Base-by-base conservation (phyloP, 2,797 vertebrate species). In the Percopsis omiscomaycus region DNA sequence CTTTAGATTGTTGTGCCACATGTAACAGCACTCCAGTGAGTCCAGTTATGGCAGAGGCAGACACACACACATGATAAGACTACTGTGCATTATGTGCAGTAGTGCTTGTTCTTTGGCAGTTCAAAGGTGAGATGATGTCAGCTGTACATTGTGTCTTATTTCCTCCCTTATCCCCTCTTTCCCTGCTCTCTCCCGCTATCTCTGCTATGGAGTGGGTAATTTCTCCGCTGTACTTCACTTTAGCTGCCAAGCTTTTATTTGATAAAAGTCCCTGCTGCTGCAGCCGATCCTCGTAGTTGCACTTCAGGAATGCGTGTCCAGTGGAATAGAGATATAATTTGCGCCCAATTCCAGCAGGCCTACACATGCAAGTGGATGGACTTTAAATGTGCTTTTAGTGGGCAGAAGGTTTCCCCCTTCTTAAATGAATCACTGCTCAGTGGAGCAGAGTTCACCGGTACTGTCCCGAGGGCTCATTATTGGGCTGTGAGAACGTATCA, bases 191-290 rank as follows among this genome's bases (percentile, higher is more conserved):
- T 10, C 61, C 44, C 69, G n/a, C 49, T 55, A 46, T 12, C 22
- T 32, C 72, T 84, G 81, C 86, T 84, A 10, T 82, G 81, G 65
- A 52, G 4, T 5, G 48, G 46, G 68, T 69, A 72, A 52, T 54
- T 71, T 56, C 15, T 11, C n/a, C 3, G 15, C 59, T 72, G 10
- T 16, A 29, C 75, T 56, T n/a, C 59, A 44, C 46, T 47, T 53
- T 44, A 66, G 37, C 66, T 66, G 51, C 63, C n/a, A 64, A 68
- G 61, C 74, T 62, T 22, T 58, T 50, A 22, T 29, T 58, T 58
- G 69, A 78, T 75, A 59, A 69, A 42, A 42, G 37, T 42, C 37
- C 37, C 37, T 42, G 6, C 46, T 28, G 15, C 13, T 67, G 54
- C 9, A 62, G 22, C 22, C 22, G 37, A 5, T 42, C 6, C 37